Percentiles rank a stretch among this genome's conserved stretches.
These are phyloP conservation scores for Corbicula japonica DNA, from an alignment of 2,888 invertebrate genomes.

Conservation along the genomic window DNA sequence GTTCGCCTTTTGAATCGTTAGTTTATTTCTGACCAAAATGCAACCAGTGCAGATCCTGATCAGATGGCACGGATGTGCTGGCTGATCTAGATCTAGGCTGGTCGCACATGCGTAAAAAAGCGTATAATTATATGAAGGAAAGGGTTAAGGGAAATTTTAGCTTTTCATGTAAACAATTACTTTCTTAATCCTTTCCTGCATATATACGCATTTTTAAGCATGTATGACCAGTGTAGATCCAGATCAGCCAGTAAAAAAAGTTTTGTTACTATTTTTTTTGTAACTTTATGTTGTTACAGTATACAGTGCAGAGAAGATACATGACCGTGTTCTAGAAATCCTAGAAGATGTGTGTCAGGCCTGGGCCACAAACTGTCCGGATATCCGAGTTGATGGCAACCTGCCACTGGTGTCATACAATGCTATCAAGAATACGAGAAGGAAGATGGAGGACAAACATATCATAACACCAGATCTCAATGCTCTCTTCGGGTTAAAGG, in stretches of 20 bases:
- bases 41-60: too few species aligned
- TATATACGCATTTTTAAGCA: background rate
- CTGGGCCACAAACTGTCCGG: constrained; percentile 76
- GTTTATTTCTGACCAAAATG: too few species aligned
- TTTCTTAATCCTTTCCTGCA: background rate
- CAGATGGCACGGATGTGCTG: too few species aligned
- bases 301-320: constrained; percentile 72
- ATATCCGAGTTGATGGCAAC: constrained; percentile 56
- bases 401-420: constrained; percentile 88
- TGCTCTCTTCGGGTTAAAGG: constrained; percentile 92
- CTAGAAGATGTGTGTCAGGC: constrained; percentile 76
- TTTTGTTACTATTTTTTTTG: background rate
- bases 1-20: too few species aligned
- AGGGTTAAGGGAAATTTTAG: background rate
- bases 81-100: too few species aligned
- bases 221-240: background rate
- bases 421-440: constrained; percentile 93
- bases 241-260: background rate
- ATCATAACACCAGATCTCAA: constrained; percentile 94
- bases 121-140: background rate
- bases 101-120: too few species aligned
- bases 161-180: background rate
- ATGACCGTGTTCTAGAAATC: constrained; percentile 69
- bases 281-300: constrained; percentile 66
- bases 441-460: constrained; percentile 97